A percentile compares a stretch with the other conserved stretches of the same genome.
phyloP scores from a whole-genome alignment of 2,888 invertebrate species.

The Sminthurides aquaticus region DNA sequence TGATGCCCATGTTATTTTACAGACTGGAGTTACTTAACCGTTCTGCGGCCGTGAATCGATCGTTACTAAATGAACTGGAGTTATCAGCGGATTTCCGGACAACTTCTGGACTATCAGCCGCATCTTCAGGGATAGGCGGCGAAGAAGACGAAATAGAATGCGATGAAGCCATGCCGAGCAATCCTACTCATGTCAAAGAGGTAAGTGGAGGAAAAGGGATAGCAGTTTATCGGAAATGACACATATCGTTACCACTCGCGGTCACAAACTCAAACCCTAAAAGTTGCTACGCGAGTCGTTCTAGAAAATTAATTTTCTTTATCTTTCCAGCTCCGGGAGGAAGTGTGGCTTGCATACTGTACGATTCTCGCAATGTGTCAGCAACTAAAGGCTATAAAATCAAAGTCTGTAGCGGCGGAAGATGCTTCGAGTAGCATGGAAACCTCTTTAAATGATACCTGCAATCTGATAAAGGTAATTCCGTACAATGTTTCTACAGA shows the following conservation, averaged over 20 bases:
- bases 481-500: no score
- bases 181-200: constrained; percentile 39
- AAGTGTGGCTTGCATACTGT: constrained; percentile 49
- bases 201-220: no score
- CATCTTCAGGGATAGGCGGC: constrained; percentile 45
- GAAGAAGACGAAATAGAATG: constrained; percentile 47
- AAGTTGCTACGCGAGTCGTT: no score
- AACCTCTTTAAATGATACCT: constrained; percentile 39
- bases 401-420: constrained; percentile 27
- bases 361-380: constrained; percentile 48
- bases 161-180: constrained; percentile 45
- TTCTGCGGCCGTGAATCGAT: constrained; percentile 52
- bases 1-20: constrained; percentile 45
- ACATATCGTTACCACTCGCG: no score
- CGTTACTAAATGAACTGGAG: constrained; percentile 85
- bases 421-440: constrained; percentile 41
- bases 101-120: constrained; percentile 54
- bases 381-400: constrained; percentile 43
- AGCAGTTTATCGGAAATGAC: constrained; percentile 15
- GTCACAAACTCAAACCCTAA: background rate
- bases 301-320: no score
- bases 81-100: constrained; percentile 45
- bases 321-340: constrained; percentile 47
- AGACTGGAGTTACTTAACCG: constrained; percentile 58
- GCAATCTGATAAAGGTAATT: constrained; percentile 36